Evolutionary conservation across 2,888 invertebrate species (phyloP), one percentile per base, ranked within the genome.

Genomic region (Drosophila colorata): DNA sequence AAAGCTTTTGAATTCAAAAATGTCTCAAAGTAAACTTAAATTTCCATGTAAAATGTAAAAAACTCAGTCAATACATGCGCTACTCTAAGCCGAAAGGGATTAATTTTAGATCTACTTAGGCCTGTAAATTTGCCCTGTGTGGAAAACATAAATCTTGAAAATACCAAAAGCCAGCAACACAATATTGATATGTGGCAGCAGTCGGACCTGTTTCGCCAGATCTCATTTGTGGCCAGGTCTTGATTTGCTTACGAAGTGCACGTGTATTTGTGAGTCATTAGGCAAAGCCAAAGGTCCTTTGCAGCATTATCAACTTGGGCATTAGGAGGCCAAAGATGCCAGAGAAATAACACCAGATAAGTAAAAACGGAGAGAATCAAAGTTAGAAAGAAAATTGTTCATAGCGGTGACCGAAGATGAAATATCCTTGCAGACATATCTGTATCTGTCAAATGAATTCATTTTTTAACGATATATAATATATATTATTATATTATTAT

Each of bases 221-320:
- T 57, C 56, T 53, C 14, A 56, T 68, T 66, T 69, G 55, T 67
- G 78, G 64, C 47, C 59, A 63, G 57, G 53, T 35, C 59, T 47
- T 60, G 63, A 68, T 67, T 52, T 68, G 53, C 57, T 18, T 49
- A 53, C 38, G 58, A 40, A 40, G 23, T 56, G 66, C 40, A 41
- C 69, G 55, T 60, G 64, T 68, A 68, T 78, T 56, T 78, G 61
- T 58, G 61, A 84, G 70, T 84, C 87, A 83, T 83, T 83, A 87
- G 66, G 74, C 25, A 43, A 80, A 71, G 56, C 78, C 64, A 84
- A 86, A 74, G 82, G 78, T 74, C 58, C 65, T 68, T 81, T 67
- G 59, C 68, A 60, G 67, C 58, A 68, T 71, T 69, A 66, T 74
- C 61, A 69, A 53, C 51, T 65, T 57, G 51, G 37, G 44, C 52